Base-by-base conservation (phyloP, 2,888 invertebrate species). In the Microchrysa polita region DNA sequence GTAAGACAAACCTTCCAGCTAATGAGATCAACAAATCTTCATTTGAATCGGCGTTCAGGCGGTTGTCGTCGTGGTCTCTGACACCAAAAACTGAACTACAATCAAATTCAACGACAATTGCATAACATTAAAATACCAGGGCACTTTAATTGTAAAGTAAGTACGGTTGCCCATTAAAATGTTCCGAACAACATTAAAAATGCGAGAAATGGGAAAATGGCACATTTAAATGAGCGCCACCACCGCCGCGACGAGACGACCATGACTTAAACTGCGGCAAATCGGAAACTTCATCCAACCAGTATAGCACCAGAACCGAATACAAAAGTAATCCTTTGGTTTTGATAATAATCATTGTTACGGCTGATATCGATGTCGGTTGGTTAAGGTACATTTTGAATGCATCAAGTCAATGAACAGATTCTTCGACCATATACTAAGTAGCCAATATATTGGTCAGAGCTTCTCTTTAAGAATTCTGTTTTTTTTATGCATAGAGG, bases 211-310 rank as follows among this genome's bases (percentile, higher is more conserved):
- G 63, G 74, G 69, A 72, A 65, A 72, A 63, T 40, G 61, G 67
- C 18, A n/a, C 74, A 72, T 75, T 73, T 72, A 75, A 75, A 75
- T 75, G 67, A 60, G 72, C 48, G 4, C 73, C n/a, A n/a, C n/a
- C n/a, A n/a, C n/a, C n/a, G n/a, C n/a, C n/a, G n/a, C n/a, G n/a
- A n/a, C n/a, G n/a, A n/a, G n/a, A n/a, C n/a, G n/a, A n/a, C n/a
- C n/a, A n/a, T n/a, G n/a, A n/a, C n/a, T n/a, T 34, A 7, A 34
- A 7, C 27, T 22, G 18, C 67, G 22, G 22, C 27, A 10, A 12
- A 34, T n/a, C 60, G 18, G 40, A 40, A 10, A 61, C 42, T 7
- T 34, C 55, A 18, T 69, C 27, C 40, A 57, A 55, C 69, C 69
- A 55, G 57, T 69, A 69, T 34, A 18, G 55, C 69, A 69, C 69